phyloP scores from a whole-genome alignment of 2,113 vertebrate species.

The Sylvilagus bachmani region DNA sequence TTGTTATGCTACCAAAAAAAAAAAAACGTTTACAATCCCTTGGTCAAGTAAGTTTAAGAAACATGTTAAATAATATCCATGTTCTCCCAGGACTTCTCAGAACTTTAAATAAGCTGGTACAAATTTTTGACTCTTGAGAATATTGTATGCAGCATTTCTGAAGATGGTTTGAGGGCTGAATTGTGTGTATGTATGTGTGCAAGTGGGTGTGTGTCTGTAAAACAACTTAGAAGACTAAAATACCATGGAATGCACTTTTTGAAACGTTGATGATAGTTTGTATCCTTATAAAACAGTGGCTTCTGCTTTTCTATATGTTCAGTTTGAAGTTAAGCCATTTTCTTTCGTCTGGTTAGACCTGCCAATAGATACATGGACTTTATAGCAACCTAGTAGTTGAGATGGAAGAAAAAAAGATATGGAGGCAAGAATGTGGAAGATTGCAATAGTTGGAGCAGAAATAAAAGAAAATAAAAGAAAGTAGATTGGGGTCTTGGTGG shows the following conservation, averaged over 20 bases:
- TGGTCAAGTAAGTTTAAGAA: background rate
- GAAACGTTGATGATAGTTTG: conserved; percentile 57
- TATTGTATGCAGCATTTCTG: background rate
- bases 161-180: conserved; percentile 7
- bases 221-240: background rate
- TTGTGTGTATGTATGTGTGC: background rate
- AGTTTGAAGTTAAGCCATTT: conserved; percentile 72
- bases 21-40: background rate
- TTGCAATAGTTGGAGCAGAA: conserved; percentile 84
- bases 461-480: conserved; percentile 84
- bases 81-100: background rate
- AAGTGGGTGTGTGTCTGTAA: background rate
- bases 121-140: background rate
- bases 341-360: conserved; percentile 31
- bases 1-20: background rate
- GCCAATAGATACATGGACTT: conserved; percentile 60
- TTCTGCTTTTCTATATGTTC: conserved; percentile 36
- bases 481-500: conserved; percentile 83
- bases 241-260: conserved; percentile 8
- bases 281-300: conserved; percentile 28
- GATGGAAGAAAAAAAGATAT: conserved; percentile 77
- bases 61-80: background rate
- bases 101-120: conserved; percentile 10
- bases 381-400: conserved; percentile 69
- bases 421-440: conserved; percentile 79